Conservation (phyloP, 2,113 vertebrate genomes). For the Antigone vipio region DNA sequence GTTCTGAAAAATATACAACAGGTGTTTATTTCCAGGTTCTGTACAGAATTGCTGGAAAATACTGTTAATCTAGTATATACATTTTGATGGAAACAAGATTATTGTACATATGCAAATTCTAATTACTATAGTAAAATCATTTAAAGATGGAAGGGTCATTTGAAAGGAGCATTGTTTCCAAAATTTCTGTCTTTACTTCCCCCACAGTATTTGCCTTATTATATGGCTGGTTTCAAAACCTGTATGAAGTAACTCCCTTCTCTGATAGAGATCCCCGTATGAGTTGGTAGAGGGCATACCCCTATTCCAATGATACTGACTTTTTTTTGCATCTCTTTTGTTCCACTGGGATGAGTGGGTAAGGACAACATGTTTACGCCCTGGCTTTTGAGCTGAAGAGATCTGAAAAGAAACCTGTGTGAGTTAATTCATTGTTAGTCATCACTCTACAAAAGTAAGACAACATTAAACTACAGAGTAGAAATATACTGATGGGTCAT, state of each 20-base stretch:
- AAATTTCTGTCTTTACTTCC: background rate
- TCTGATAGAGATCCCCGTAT: background rate
- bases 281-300: background rate
- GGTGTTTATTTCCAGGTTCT: background rate
- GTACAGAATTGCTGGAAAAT: background rate
- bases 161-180: background rate
- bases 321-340: background rate
- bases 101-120: background rate
- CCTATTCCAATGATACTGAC: background rate
- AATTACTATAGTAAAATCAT: background rate
- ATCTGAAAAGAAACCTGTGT: background rate
- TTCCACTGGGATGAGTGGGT: background rate
- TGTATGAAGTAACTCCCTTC: background rate
- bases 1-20: background rate
- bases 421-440: background rate
- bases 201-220: background rate
- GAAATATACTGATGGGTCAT: background rate
- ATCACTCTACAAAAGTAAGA: background rate
- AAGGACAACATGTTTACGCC: background rate
- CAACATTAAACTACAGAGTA: background rate
- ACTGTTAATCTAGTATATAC: background rate
- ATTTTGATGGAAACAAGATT: background rate
- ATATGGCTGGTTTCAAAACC: background rate
- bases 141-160: background rate
- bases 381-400: background rate